A percentile compares a stretch with the other conserved stretches of the same genome.
These are phyloP conservation scores for Sphinx pinastri DNA, from an alignment of 2,888 invertebrate species.

Conservation along the genomic window DNA sequence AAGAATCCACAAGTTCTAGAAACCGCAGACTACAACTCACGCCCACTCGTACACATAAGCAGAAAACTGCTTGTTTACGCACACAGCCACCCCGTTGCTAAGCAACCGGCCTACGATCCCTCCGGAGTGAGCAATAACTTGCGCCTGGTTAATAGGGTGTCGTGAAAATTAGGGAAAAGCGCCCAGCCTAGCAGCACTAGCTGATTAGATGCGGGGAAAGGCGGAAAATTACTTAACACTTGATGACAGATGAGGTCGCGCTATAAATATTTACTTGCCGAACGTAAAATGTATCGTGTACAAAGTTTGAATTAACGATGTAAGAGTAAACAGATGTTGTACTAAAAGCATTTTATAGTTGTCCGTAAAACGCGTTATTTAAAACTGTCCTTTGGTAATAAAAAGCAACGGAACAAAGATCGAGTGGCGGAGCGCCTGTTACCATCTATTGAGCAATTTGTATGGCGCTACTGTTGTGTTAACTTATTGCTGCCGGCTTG, in stretches of 20 bases:
- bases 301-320: slow-evolving; percentile 69
- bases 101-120: slow-evolving; percentile 64
- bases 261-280: slow-evolving; percentile 63
- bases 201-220: slow-evolving; percentile 69
- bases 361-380: slow-evolving; percentile 56
- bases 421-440: slow-evolving; percentile 54
- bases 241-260: slow-evolving; percentile 56
- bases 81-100: slow-evolving; percentile 59
- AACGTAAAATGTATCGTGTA: slow-evolving; percentile 58
- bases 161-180: slow-evolving; percentile 75
- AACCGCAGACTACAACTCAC: slow-evolving; percentile 67
- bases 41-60: slow-evolving; percentile 51
- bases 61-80: slow-evolving; percentile 55
- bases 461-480: slow-evolving; percentile 36
- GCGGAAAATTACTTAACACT: slow-evolving; percentile 75
- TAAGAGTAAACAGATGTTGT: slow-evolving; percentile 68
- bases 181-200: slow-evolving; percentile 64
- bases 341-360: slow-evolving; percentile 68
- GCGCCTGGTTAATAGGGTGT: slow-evolving; percentile 75
- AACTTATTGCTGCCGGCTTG: slow-evolving; percentile 39
- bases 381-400: slow-evolving; percentile 49
- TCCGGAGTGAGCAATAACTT: slow-evolving; percentile 70
- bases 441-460: slow-evolving; percentile 56
- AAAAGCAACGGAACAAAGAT: slow-evolving; percentile 41
- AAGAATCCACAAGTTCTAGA: slow-evolving; percentile 69